Conservation (phyloP, 2,888 invertebrate genomes). For the Ormyrus nitidulus region DNA sequence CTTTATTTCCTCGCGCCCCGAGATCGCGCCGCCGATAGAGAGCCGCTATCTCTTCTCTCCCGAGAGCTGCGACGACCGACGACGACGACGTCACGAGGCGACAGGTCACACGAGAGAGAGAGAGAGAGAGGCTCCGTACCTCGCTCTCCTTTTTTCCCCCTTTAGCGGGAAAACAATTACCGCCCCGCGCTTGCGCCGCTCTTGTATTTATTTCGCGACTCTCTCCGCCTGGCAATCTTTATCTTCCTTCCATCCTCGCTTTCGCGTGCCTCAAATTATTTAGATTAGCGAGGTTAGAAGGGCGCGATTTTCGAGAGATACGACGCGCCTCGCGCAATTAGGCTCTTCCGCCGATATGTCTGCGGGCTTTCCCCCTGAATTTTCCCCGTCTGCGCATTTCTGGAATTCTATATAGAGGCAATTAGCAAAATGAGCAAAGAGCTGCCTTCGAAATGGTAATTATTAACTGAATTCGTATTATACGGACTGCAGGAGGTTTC, state of each 20-base stretch:
- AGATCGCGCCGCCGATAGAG: conserved; percentile 12
- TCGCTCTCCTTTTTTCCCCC: not conserved
- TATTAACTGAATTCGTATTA: too few relatives aligned
- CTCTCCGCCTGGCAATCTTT: not conserved
- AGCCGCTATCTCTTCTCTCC: not conserved
- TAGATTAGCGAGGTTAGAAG: not conserved
- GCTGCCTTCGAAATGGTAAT: too few relatives aligned
- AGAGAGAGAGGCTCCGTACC: not conserved
- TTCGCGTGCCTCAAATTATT: conserved; percentile 24
- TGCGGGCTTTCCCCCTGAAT: not conserved
- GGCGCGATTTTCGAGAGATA: not conserved
- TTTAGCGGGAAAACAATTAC: conserved; percentile 31
- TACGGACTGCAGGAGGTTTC: too few relatives aligned
- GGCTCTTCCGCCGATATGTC: conserved; percentile 6
- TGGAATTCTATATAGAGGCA: not conserved
- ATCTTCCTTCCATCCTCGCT: not conserved
- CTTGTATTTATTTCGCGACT: not conserved
- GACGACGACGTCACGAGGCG: conserved; percentile 24
- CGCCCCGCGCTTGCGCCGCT: not conserved
- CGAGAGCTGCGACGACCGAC: not conserved
- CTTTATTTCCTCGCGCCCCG: conserved; percentile 22
- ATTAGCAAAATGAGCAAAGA: too few relatives aligned
- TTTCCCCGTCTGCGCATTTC: not conserved
- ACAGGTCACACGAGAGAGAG: conserved; percentile 25
- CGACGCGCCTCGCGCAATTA: not conserved